A percentile compares a stretch with the other conserved stretches of the same genome.
Conservation (phyloP, 2,113 vertebrate genomes). For the Misgurnus anguillicaudatus region DNA sequence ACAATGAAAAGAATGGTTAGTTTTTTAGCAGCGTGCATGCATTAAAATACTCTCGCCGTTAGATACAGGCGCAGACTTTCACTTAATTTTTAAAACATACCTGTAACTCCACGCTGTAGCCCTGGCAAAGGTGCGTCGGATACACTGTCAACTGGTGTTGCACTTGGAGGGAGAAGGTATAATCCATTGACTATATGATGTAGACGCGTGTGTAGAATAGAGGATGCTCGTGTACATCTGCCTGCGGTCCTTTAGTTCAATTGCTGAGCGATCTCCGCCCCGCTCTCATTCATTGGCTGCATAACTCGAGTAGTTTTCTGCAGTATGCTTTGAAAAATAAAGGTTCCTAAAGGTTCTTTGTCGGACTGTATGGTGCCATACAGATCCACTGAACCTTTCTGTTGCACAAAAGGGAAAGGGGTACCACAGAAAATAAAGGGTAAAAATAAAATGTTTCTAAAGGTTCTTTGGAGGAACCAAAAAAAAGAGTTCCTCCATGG, state of each 20-base stretch:
- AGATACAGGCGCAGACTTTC: constrained; percentile 23
- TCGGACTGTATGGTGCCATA: too few species aligned
- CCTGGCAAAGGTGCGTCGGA: constrained; percentile 69
- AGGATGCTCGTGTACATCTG: constrained; percentile 55
- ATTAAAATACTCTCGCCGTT: not conserved
- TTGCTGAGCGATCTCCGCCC: constrained; percentile 66
- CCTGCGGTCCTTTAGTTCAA: constrained; percentile 66
- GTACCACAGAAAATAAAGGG: too few species aligned
- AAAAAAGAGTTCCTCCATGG: too few species aligned
- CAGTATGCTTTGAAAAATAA: not conserved
- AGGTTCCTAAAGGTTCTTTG: too few species aligned
- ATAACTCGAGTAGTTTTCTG: constrained; percentile 51
- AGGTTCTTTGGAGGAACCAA: too few species aligned
- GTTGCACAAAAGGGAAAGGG: too few species aligned
- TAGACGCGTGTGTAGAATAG: constrained; percentile 53
- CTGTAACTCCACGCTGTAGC: constrained; percentile 77
- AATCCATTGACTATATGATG: constrained; percentile 74
- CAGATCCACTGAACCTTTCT: too few species aligned
- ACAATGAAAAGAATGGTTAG: not conserved
- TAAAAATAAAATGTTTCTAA: too few species aligned
- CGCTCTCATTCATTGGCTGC: constrained; percentile 69
- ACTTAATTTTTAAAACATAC: constrained; percentile 55
- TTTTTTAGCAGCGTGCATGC: not conserved
- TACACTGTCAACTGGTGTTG: constrained; percentile 74
- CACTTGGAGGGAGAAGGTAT: constrained; percentile 75